Conservation (phyloP, 2,888 invertebrate genomes). For the Latheticus oryzae region DNA sequence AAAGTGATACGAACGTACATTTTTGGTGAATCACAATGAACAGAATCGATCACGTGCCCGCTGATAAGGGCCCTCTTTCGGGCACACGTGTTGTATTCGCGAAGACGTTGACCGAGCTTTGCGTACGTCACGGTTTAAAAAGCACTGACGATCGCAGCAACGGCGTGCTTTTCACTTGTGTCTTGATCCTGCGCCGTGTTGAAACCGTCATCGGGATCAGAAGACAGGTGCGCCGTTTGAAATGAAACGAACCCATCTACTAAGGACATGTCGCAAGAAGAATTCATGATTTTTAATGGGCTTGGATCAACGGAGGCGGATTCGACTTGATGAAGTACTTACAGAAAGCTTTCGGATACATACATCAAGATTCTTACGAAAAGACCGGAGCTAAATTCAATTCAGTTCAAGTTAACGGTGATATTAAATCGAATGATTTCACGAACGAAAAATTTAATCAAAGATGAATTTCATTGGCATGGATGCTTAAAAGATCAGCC, state of each 20-base stretch:
- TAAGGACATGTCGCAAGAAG: not conserved
- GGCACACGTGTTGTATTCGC: constrained; percentile 21
- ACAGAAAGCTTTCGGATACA: too few species aligned
- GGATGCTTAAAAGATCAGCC: too few species aligned
- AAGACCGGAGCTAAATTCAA: not conserved
- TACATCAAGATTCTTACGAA: not conserved
- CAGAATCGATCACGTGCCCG: constrained; percentile 29
- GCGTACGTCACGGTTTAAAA: constrained; percentile 28
- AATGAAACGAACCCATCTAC: not conserved
- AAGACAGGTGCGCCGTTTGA: constrained; percentile 36
- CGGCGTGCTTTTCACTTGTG: constrained; percentile 10
- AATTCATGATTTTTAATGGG: constrained; percentile 19
- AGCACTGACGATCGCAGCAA: constrained; percentile 30
- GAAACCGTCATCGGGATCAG: constrained; percentile 5
- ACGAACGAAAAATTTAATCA: too few species aligned
- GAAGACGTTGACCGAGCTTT: constrained; percentile 15
- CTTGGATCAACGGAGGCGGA: constrained; percentile 5
- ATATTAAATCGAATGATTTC: too few species aligned
- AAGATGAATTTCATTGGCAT: too few species aligned
- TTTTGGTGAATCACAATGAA: constrained; percentile 18
- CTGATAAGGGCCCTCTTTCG: constrained; percentile 13
- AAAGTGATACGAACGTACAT: constrained; percentile 30
- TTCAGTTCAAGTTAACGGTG: too few species aligned
- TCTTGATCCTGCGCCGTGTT: constrained; percentile 36
- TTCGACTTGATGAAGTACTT: not conserved